Evolutionary conservation across 1,140 invertebrate genomes (phyloP).

Genomic region (Sarcophaga bullata): DNA sequence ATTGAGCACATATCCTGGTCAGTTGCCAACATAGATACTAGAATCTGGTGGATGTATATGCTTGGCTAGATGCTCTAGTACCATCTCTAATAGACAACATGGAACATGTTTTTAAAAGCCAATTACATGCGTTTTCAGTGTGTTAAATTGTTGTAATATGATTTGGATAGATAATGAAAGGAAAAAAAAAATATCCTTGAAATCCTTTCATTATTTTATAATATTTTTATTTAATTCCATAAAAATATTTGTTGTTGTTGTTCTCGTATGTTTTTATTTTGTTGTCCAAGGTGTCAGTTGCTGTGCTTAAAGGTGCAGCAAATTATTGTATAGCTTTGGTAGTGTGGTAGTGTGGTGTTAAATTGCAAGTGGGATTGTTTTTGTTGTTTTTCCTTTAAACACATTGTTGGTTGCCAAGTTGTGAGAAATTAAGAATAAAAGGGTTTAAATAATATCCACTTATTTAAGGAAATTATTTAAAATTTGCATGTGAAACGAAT

Average conservation of each 20-base stretch:
- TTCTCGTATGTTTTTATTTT: neutral
- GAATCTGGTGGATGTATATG: neutral
- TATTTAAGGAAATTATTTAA: too few species aligned
- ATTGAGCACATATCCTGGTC: neutral
- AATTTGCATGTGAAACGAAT: too few species aligned
- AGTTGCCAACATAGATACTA: neutral
- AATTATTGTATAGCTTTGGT: too few species aligned
- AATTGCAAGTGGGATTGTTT: too few species aligned
- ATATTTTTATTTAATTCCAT: too few species aligned
- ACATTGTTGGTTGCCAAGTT: neutral
- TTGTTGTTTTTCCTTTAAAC: too few species aligned
- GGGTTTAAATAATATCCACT: too few species aligned
- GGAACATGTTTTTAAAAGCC: slow-evolving; percentile 38
- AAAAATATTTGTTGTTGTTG: too few species aligned
- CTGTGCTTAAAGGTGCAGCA: too few species aligned
- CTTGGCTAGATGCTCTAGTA: neutral
- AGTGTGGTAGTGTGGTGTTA: too few species aligned
- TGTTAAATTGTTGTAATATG: slow-evolving; percentile 37
- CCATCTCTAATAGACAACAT: neutral
- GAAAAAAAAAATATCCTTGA: neutral
- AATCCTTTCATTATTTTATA: slow-evolving; percentile 26
- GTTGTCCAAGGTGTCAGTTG: neutral
- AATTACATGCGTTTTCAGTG: slow-evolving; percentile 38
- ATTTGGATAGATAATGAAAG: neutral
- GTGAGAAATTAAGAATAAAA: too few species aligned